Conservation (phyloP, 1,140 invertebrate genomes). For the Drosophila subobscura region DNA sequence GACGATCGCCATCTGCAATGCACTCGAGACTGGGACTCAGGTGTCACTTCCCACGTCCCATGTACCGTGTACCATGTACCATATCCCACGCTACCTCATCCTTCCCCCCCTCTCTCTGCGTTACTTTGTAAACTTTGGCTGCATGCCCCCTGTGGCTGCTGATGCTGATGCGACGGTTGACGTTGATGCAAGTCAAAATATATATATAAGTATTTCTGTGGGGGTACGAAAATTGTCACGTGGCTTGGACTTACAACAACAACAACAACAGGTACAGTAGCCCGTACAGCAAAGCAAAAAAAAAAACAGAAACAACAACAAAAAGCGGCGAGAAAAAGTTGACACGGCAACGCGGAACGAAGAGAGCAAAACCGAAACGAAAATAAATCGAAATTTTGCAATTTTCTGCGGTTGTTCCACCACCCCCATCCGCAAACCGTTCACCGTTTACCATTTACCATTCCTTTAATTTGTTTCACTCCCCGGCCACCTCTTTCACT, state of each 20-base stretch:
- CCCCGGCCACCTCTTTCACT: background rate
- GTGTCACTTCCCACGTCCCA: conserved; percentile 7
- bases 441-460: conserved; percentile 1
- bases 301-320: conserved; percentile 5
- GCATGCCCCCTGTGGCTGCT: conserved; percentile 8
- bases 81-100: background rate
- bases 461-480: conserved; percentile 2
- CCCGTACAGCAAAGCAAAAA: background rate
- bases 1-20: conserved; percentile 34
- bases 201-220: conserved; percentile 18
- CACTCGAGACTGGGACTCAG: conserved; percentile 29
- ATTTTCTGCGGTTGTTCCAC: conserved; percentile 27
- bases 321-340: conserved; percentile 32
- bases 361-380: conserved; percentile 18
- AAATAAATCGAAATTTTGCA: conserved; percentile 58
- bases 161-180: conserved; percentile 1
- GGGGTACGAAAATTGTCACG: conserved; percentile 52
- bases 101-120: background rate
- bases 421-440: conserved; percentile 18
- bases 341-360: conserved; percentile 41
- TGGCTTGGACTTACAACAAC: conserved; percentile 20
- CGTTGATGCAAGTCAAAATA: conserved; percentile 36
- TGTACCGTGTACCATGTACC: background rate
- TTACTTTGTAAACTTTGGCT: conserved; percentile 52
- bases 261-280: conserved; percentile 1